phyloP scores from a whole-genome alignment of 2,113 vertebrate species.

The Podiceps cristatus region DNA sequence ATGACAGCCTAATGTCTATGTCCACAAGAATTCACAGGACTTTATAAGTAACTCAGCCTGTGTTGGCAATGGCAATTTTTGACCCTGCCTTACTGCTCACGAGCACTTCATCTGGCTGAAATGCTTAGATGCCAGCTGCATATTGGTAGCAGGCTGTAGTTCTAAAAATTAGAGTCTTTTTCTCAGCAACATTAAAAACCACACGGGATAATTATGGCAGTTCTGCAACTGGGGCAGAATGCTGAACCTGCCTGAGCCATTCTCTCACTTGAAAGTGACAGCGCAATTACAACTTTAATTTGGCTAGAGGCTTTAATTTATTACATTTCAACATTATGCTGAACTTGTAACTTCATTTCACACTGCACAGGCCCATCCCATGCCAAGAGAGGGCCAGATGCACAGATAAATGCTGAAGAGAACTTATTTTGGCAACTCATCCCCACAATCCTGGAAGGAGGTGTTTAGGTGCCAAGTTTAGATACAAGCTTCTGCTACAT shows the following conservation, averaged over 20 bases:
- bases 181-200: slow-evolving; percentile 2
- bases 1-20: background rate
- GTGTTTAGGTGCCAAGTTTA: background rate
- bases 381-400: slow-evolving; percentile 16
- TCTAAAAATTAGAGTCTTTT: background rate
- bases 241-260: background rate
- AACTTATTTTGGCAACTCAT: background rate
- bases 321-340: slow-evolving; percentile 7
- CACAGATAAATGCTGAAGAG: background rate
- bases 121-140: background rate
- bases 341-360: background rate
- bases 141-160: background rate
- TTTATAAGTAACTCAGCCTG: background rate
- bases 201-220: background rate
- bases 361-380: background rate
- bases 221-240: background rate
- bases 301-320: slow-evolving; percentile 17
- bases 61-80: background rate
- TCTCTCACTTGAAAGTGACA: background rate
- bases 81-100: background rate
- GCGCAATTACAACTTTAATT: background rate
- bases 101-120: background rate
- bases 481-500: background rate
- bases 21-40: background rate
- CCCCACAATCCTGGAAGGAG: slow-evolving; percentile 20